These are phyloP conservation scores for Plutella xylostella DNA, from an alignment of 2,888 invertebrate species.

Conservation along the genomic window DNA sequence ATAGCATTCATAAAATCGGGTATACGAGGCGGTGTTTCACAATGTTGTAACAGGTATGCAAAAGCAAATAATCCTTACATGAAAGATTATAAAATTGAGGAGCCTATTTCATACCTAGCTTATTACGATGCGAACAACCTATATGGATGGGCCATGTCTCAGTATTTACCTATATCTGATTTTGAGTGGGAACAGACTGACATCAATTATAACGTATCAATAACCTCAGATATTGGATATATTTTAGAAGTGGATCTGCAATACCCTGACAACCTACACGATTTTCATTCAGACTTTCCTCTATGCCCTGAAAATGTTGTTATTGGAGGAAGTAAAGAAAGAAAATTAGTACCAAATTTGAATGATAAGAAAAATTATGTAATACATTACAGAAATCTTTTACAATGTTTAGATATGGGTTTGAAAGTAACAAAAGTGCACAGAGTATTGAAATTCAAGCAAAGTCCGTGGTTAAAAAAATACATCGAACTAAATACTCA, in stretches of 20 bases:
- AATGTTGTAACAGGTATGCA: slow-evolving; percentile 23
- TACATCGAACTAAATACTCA: slow-evolving; percentile 39
- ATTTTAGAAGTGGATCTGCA: slow-evolving; percentile 27
- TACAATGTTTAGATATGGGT: slow-evolving; percentile 23
- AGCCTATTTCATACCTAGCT: slow-evolving; percentile 21
- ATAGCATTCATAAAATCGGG: slow-evolving; percentile 17
- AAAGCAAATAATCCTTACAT: slow-evolving; percentile 28
- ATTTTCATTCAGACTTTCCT: slow-evolving; percentile 17
- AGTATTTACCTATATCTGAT: slow-evolving; percentile 23
- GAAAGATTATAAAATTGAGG: slow-evolving; percentile 18
- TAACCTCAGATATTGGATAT: slow-evolving; percentile 16
- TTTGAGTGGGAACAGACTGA: slow-evolving; percentile 26
- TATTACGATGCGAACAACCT: slow-evolving; percentile 32
- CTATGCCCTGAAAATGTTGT: background rate
- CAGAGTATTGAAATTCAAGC: slow-evolving; percentile 31
- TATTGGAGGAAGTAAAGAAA: background rate
- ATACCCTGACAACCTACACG: slow-evolving; percentile 23
- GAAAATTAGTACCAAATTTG: slow-evolving; percentile 23
- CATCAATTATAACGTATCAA: slow-evolving; percentile 10
- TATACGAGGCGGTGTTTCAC: slow-evolving; percentile 19
- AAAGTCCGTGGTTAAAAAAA: slow-evolving; percentile 30
- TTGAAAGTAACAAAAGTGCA: slow-evolving; percentile 26
- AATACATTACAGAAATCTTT: slow-evolving; percentile 25
- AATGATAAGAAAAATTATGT: no score
- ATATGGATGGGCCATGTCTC: slow-evolving; percentile 31